Evolutionary conservation across 1,140 invertebrate species (phyloP).

Genomic region (Eumeta japonica): DNA sequence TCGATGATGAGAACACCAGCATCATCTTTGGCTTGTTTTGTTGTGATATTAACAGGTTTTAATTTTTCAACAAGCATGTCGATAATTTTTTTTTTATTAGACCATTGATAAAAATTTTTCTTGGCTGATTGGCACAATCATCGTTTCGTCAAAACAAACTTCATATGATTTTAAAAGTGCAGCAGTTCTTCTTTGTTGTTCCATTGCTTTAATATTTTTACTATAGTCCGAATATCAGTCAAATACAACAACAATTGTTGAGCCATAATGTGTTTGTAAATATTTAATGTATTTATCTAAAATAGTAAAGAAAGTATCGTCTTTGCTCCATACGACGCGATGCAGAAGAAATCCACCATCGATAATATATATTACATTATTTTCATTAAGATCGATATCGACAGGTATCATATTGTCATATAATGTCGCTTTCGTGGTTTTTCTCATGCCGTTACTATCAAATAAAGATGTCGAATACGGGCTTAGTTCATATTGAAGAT

Average conservation of each 20-base stretch:
- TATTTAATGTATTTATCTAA: constrained; percentile 16
- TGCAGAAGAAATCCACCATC: constrained; percentile 21
- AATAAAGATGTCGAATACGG: constrained; percentile 39
- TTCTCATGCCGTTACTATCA: constrained; percentile 37
- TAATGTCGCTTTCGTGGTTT: constrained; percentile 33
- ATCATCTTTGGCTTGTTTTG: constrained; percentile 29
- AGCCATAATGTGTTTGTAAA: constrained; percentile 14
- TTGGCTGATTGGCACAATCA: constrained; percentile 26
- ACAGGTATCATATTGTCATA: constrained; percentile 26
- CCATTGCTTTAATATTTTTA: constrained; percentile 19
- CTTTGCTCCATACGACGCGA: constrained; percentile 15
- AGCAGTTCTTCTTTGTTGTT: constrained; percentile 22
- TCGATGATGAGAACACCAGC: constrained; percentile 32
- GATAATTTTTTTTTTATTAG: constrained; percentile 25
- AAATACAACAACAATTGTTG: constrained; percentile 26
- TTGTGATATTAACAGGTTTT: constrained; percentile 21
- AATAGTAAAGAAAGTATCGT: constrained; percentile 17
- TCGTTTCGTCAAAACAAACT: constrained; percentile 28
- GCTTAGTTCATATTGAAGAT: constrained; percentile 38
- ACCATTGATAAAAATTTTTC: constrained; percentile 28
- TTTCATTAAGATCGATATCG: constrained; percentile 23
- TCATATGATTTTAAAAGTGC: constrained; percentile 21
- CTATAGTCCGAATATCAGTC: constrained; percentile 22
- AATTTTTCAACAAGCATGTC: constrained; percentile 21
- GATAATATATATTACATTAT: constrained; percentile 29